Conservation (phyloP, 92 coral and sea anemone species). For the Parazoanthus darwini region DNA sequence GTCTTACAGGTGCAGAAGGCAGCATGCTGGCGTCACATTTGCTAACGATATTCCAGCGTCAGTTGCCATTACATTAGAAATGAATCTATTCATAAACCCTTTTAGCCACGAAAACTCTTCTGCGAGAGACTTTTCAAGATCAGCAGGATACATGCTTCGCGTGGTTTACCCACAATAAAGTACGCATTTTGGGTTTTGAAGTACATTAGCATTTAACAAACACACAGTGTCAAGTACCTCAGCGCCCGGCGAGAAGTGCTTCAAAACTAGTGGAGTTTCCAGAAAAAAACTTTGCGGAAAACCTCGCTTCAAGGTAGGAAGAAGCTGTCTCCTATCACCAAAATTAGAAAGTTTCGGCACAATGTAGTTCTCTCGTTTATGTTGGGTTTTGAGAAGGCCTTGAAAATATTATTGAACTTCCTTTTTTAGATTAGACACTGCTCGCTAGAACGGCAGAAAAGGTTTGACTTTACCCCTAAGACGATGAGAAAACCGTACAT, state of each 20-base stretch:
- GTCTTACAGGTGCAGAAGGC: conserved; percentile 22
- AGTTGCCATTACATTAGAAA: background rate
- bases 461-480: background rate
- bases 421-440: background rate
- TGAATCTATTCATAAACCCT: background rate
- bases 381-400: background rate
- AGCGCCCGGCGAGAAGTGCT: background rate
- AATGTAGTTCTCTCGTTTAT: background rate
- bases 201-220: conserved; percentile 24
- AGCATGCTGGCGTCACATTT: conserved; percentile 21
- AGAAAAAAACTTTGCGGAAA: too few relatives aligned
- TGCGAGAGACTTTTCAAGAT: background rate
- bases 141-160: conserved; percentile 20
- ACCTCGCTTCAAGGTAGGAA: background rate
- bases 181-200: background rate
- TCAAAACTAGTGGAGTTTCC: background rate
- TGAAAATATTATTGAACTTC: background rate
- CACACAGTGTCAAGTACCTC: background rate
- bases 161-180: background rate
- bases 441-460: background rate
- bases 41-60: conserved; percentile 6
- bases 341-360: background rate
- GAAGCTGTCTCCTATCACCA: background rate
- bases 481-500: background rate
- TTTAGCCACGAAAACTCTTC: background rate